Conservation (phyloP, 2,113 vertebrate species). For the Ophiodon elongatus region DNA sequence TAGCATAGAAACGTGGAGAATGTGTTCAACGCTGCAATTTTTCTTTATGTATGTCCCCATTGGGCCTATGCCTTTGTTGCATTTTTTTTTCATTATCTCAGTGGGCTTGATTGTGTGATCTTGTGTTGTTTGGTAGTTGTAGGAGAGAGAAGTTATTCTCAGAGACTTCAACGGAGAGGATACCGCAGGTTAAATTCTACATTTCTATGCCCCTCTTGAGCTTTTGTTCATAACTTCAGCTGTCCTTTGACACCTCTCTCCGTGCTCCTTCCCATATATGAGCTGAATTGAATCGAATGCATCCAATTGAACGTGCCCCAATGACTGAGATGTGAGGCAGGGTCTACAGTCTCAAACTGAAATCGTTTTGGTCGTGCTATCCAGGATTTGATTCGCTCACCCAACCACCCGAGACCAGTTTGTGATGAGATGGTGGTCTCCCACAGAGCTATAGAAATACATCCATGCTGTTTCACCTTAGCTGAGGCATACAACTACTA, state of each 20-base stretch:
- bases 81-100: not conserved
- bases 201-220: not conserved
- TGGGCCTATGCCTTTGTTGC: not conserved
- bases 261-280: slow-evolving; percentile 37
- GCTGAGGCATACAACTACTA: slow-evolving; percentile 51
- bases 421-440: slow-evolving; percentile 79
- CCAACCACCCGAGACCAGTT: slow-evolving; percentile 74
- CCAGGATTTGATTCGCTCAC: slow-evolving; percentile 75
- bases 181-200: slow-evolving; percentile 6
- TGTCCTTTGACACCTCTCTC: slow-evolving; percentile 18
- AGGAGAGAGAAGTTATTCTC: not conserved
- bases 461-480: slow-evolving; percentile 76
- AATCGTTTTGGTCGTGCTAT: slow-evolving; percentile 71
- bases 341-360: slow-evolving; percentile 62
- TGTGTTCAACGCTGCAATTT: not conserved
- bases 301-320: slow-evolving; percentile 66
- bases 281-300: slow-evolving; percentile 67
- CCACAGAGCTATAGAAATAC: slow-evolving; percentile 78
- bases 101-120: not conserved
- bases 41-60: not conserved
- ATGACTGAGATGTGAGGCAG: slow-evolving; percentile 59
- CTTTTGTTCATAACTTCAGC: slow-evolving; percentile 36
- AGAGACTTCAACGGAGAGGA: not conserved
- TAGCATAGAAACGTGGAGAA: not conserved
- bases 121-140: not conserved